Conservation (phyloP, 2,797 vertebrate genomes). For the Phoxinus dragarum region DNA sequence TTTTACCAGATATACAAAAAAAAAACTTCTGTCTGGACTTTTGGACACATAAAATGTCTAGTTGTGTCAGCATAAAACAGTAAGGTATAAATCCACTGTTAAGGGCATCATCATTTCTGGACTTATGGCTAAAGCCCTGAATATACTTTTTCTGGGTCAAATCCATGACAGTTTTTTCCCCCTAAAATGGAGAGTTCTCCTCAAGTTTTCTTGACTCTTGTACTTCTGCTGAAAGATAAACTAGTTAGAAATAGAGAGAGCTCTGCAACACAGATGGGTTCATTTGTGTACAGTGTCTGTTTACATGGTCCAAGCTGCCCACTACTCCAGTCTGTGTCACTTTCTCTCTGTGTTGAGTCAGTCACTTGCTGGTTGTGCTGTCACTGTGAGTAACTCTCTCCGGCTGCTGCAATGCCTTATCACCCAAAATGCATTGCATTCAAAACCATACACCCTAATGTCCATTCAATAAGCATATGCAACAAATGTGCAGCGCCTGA, state of each 20-base stretch:
- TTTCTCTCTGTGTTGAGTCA: slow-evolving; percentile 24
- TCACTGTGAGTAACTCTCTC: background rate
- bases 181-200: background rate
- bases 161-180: slow-evolving; percentile 1
- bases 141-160: background rate
- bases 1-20: background rate
- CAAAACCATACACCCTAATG: background rate
- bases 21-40: background rate
- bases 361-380: background rate
- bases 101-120: background rate
- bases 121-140: background rate
- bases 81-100: slow-evolving; percentile 4
- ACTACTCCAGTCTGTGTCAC: slow-evolving; percentile 28
- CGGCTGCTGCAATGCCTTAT: background rate
- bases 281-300: slow-evolving; percentile 10
- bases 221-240: background rate
- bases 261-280: slow-evolving; percentile 11
- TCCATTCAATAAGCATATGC: background rate
- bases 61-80: slow-evolving; percentile 9
- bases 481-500: background rate
- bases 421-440: background rate
- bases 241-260: background rate
- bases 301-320: background rate
- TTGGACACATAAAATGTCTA: background rate
- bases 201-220: background rate